Evolutionary conservation across 2,113 vertebrate genomes (phyloP), one percentile per base, ranked within the genome.

Genomic region (Setophaga coronata): DNA sequence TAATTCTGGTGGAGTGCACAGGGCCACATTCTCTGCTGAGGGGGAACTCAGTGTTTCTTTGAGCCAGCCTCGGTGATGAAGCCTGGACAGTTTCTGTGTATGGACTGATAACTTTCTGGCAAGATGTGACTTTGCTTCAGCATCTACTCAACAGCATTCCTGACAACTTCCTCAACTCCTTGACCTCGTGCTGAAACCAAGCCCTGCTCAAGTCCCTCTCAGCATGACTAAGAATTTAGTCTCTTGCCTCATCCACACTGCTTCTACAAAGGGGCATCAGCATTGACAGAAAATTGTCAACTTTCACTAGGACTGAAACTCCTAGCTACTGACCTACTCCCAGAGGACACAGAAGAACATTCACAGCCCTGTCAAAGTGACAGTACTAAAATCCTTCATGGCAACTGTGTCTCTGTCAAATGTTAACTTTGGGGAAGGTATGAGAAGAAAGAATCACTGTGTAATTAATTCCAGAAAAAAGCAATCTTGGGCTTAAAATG

Each of bases 151-250:
- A 31, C 61, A 88, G 25, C 74, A 48, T 58, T 77, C 56, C 23
- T 47, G 31, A 86, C 79, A 82, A 94, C 92, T 87, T 96, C 40
- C 88, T 72, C 83, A 93, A 26, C 43, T 88, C 93, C 67, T 45
- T 88, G 40, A 77, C 72, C 78, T 88, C 45, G 1, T 58, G 40
- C 83, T 79, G 95, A 91, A 92, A 48, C 54, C 80, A 92, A 93
- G 67, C 57, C 23, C 47, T 53, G 7, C 65, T 87, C 25, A 45
- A 50, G 15, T 43, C 45, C 28, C n/a, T 67, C 31, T 69, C 47
- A 56, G 51, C 17, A 18, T 25, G 34, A 58, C 45, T 23, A 43
- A 28, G 53, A 71, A 70, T 82, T 82, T 58, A 18, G n/a, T 48
- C 69, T 81, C 24, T 40, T 82, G 62, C 24, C 40, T 66, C 42